Base-by-base conservation (phyloP, 2,888 invertebrate genomes). In the Chaetogeoica ovagalla region DNA sequence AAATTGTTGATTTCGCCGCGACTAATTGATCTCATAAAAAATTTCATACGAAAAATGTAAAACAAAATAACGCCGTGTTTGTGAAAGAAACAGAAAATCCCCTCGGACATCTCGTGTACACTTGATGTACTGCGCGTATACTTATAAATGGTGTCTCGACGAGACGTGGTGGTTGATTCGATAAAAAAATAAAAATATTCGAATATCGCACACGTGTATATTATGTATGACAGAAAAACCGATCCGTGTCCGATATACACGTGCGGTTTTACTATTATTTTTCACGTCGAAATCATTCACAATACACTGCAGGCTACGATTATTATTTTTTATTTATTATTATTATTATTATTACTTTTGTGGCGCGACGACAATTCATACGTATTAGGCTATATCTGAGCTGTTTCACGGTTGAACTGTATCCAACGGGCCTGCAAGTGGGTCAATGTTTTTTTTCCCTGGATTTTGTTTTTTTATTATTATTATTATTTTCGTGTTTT, bases 331-430 rank as follows among this genome's bases (percentile, higher is more conserved):
- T n/a, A n/a, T n/a, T n/a, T n/a, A 68, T 68, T 68, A 63, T 21
- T 2, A 4, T 66, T 66, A 39, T 59, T 60, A 21, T 77, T 77
- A 69, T 77, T 69, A 79, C 63, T 79, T 71, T 79, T n/a, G n/a
- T n/a, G n/a, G n/a, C n/a, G 71, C 63, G 77, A 39, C 59, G 21
- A 70, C 70, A 63, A 70, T 63, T 79, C 79, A 63, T 70, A 79
- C n/a, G n/a, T n/a, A n/a, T n/a, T n/a, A n/a, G n/a, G n/a, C n/a
- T n/a, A n/a, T n/a, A n/a, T 79, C 79, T 79, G 70, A 43, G 62
- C 79, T 79, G 79, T 79, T 79, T 79, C 79, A 79, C 79, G 79
- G 79, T 79, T 79, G 79, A 79, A 71, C 79, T 70, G 79, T 79
- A 79, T 79, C 63, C 79, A 71, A 57, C 79, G 43, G 79, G 79